Evolutionary conservation across 1,140 invertebrate genomes (phyloP).

Genomic region (Hycleus phaleratus): DNA sequence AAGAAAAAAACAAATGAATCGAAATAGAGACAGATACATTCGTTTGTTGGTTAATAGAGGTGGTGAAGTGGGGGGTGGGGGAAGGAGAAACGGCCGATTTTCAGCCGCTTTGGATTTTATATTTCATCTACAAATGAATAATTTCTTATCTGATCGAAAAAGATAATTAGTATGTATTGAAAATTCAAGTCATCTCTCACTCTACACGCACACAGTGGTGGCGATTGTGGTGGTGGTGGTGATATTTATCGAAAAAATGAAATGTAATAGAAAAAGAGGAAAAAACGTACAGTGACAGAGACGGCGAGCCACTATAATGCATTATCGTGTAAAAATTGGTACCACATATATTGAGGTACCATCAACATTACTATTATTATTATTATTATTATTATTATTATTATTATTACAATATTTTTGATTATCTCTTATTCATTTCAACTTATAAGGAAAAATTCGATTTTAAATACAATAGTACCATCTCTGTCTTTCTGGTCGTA

Average conservation of each 20-base stretch:
- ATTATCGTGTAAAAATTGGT: too few relatives aligned
- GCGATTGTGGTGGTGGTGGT: neutral
- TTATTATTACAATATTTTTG: neutral
- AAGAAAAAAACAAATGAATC: too few relatives aligned
- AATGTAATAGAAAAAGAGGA: slow-evolving; percentile 15
- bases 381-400: neutral
- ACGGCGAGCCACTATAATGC: too few relatives aligned
- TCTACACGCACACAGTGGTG: too few relatives aligned
- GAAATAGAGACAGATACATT: too few relatives aligned
- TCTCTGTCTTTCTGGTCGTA: too few relatives aligned
- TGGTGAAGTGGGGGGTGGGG: too few relatives aligned
- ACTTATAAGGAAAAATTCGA: too few relatives aligned
- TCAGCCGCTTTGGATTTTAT: slow-evolving; percentile 20
- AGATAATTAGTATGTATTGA: slow-evolving; percentile 37
- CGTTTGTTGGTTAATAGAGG: too few relatives aligned
- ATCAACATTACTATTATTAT: neutral
- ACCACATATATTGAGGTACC: neutral
- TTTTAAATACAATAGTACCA: too few relatives aligned
- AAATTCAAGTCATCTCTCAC: slow-evolving; percentile 32
- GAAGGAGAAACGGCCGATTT: too few relatives aligned
- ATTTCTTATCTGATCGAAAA: slow-evolving; percentile 32
- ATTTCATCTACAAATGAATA: slow-evolving; percentile 29
- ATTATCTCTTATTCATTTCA: too few relatives aligned
- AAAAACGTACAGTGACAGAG: neutral
- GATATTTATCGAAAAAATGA: slow-evolving; percentile 29